Conservation (phyloP, 2,113 vertebrate genomes). For the Salvator merianae region DNA sequence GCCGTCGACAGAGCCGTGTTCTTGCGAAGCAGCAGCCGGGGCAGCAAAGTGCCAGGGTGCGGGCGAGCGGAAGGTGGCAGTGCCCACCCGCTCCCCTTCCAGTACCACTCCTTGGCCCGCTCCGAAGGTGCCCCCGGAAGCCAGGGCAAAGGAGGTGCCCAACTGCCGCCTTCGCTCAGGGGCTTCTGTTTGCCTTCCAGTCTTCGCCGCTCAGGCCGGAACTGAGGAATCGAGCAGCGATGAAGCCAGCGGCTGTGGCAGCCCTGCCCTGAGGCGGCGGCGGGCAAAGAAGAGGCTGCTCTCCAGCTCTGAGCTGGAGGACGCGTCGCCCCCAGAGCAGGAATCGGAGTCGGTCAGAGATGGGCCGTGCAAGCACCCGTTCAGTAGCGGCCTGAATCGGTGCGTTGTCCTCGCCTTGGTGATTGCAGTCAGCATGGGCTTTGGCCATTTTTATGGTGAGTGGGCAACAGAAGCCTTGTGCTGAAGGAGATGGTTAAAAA, state of each 20-base stretch:
- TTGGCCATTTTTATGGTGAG: slow-evolving; percentile 91
- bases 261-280: slow-evolving; percentile 78
- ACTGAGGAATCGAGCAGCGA: slow-evolving; percentile 82
- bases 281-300: slow-evolving; percentile 76
- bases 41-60: no score
- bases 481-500: no score
- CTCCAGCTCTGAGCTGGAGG: slow-evolving; percentile 72
- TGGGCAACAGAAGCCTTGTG: neutral
- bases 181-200: slow-evolving; percentile 35
- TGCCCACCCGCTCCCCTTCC: no score
- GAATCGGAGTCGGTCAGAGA: slow-evolving; percentile 26
- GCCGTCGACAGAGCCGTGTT: no score
- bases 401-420: slow-evolving; percentile 87
- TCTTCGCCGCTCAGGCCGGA: slow-evolving; percentile 64
- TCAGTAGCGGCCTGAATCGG: slow-evolving; percentile 80
- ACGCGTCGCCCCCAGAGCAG: neutral
- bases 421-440: slow-evolving; percentile 89
- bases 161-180: neutral
- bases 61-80: no score
- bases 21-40: no score
- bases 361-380: slow-evolving; percentile 46
- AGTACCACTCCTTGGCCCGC: no score
- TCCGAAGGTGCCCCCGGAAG: neutral
- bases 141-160: neutral
- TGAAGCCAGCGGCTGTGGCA: slow-evolving; percentile 63